phyloP scores from a whole-genome alignment of 1,140 invertebrate genomes.

The Papilio dardanus region DNA sequence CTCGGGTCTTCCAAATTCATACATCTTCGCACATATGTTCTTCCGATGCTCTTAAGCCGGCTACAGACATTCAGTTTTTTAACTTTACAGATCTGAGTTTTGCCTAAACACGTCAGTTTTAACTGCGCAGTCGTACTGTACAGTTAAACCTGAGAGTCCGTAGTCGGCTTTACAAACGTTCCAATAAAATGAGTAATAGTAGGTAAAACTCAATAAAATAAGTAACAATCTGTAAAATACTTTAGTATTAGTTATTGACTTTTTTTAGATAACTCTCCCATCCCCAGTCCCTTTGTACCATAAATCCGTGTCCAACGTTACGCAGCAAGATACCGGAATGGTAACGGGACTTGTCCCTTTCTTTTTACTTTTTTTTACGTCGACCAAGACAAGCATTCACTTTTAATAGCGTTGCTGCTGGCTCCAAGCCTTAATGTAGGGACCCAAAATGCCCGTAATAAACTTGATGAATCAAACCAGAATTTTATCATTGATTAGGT shows the following conservation, averaged over 20 bases:
- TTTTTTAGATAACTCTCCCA: conserved; percentile 32
- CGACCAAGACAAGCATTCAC: conserved; percentile 64
- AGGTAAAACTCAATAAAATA: background rate
- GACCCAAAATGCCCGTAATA: background rate
- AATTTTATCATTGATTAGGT: background rate
- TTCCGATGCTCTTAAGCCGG: no score
- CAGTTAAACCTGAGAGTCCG: no score
- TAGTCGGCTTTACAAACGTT: no score
- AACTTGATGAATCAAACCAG: background rate
- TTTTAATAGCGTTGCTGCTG: conserved; percentile 60
- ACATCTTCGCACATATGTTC: no score
- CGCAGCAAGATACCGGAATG: conserved; percentile 62
- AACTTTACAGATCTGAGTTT: no score
- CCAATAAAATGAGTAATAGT: no score
- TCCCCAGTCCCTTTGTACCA: conserved; percentile 44
- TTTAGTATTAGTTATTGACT: conserved; percentile 14
- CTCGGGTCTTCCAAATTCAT: no score
- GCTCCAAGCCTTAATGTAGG: conserved; percentile 29
- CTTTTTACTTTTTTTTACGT: conserved; percentile 66
- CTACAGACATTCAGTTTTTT: no score
- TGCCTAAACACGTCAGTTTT: no score
- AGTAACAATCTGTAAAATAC: background rate
- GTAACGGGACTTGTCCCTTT: conserved; percentile 71
- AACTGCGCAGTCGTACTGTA: no score
- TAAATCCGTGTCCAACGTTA: conserved; percentile 49